Conservation (phyloP, 2,888 invertebrate species). For the Lithophane semibrunnea region DNA sequence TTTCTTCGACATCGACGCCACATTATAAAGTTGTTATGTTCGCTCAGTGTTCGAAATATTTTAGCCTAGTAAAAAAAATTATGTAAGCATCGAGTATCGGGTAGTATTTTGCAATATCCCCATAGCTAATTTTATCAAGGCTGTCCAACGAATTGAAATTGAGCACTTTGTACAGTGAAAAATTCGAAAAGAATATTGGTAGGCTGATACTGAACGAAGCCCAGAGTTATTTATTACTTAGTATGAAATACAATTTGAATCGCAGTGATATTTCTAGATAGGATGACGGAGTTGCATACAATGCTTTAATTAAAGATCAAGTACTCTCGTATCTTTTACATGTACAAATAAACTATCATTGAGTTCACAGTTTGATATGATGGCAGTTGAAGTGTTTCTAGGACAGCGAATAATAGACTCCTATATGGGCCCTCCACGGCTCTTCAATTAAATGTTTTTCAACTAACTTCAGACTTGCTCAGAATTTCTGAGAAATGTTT, state of each 20-base stretch:
- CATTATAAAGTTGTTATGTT: constrained; percentile 46
- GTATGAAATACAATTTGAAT: background rate
- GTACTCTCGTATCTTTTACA: constrained; percentile 2
- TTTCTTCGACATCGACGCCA: constrained; percentile 42
- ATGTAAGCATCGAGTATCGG: no score
- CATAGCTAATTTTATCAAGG: constrained; percentile 9
- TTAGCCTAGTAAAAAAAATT: background rate
- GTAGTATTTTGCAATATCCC: constrained; percentile 1
- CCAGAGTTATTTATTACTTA: no score
- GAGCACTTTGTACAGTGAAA: background rate
- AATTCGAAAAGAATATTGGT: background rate
- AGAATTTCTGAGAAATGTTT: constrained; percentile 47
- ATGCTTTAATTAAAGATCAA: constrained; percentile 2
- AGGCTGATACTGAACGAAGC: background rate
- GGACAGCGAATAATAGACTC: background rate
- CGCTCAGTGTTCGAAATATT: constrained; percentile 26
- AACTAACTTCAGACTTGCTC: constrained; percentile 28
- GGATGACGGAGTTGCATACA: background rate
- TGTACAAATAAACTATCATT: background rate
- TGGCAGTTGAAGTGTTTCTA: constrained; percentile 5
- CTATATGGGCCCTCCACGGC: constrained; percentile 1
- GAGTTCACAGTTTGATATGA: background rate
- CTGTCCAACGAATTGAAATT: constrained; percentile 9
- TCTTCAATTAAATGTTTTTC: constrained; percentile 44
- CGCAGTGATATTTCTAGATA: background rate